These are phyloP conservation scores for Macrotrachela quadricornifera DNA, from an alignment of 1,140 invertebrate genomes.

Conservation along the genomic window DNA sequence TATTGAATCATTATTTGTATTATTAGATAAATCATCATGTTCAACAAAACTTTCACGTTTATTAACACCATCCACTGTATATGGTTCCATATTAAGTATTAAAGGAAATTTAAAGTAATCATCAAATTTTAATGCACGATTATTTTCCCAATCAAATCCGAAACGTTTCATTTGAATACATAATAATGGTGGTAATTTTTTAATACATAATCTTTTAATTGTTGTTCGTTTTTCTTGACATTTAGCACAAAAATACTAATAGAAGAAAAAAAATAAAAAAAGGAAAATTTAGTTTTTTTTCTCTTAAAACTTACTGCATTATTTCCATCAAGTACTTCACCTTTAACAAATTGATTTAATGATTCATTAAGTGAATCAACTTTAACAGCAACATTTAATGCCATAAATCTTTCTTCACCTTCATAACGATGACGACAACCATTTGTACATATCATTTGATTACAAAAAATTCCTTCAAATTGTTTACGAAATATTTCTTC, in stretches of 20 bases:
- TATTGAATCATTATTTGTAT: too few species aligned
- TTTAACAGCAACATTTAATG: slow-evolving; percentile 86
- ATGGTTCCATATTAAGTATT: slow-evolving; percentile 88
- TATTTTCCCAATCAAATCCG: slow-evolving; percentile 88
- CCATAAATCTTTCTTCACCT: slow-evolving; percentile 90
- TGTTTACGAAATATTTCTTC: slow-evolving; percentile 39
- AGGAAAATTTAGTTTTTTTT: slow-evolving; percentile 76
- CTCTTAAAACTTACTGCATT: slow-evolving; percentile 91
- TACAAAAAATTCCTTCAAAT: slow-evolving; percentile 83
- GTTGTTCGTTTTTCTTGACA: slow-evolving; percentile 40
- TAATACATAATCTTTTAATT: slow-evolving; percentile 81
- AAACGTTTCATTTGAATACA: slow-evolving; percentile 93
- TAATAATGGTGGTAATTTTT: slow-evolving; percentile 81
- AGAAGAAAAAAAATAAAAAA: not conserved
- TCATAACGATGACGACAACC: slow-evolving; percentile 75
- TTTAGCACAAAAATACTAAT: not conserved
- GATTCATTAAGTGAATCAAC: slow-evolving; percentile 88
- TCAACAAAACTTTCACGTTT: not conserved
- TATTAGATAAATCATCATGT: too few species aligned
- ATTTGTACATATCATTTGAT: slow-evolving; percentile 93
- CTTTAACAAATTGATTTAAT: slow-evolving; percentile 94
- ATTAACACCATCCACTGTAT: slow-evolving; percentile 34
- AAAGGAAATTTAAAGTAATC: slow-evolving; percentile 98
- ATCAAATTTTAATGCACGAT: slow-evolving; percentile 95
- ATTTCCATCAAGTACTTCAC: slow-evolving; percentile 83